Percentiles rank a stretch among this genome's conserved stretches.
phyloP scores from a whole-genome alignment of 2,888 invertebrate genomes.

The Pedicia rivosa region DNA sequence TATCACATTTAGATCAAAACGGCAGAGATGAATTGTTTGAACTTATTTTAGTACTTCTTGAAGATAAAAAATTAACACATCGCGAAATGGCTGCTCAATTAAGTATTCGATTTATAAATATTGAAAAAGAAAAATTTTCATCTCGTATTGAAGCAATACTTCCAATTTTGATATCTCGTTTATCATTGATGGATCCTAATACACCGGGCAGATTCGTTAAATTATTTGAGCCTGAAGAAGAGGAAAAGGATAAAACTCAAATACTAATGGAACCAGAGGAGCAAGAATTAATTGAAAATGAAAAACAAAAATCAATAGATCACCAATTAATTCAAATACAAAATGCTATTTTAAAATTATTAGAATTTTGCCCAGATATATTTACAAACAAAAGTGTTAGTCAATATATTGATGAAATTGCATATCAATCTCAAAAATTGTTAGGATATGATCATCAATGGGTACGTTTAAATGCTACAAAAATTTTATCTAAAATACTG shows the following conservation, averaged over 20 bases:
- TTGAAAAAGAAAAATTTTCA: conserved; percentile 57
- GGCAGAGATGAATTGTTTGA: conserved; percentile 54
- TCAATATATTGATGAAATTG: conserved; percentile 38
- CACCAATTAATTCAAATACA: conserved; percentile 61
- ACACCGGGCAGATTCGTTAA: neutral
- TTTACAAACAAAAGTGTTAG: conserved; percentile 35
- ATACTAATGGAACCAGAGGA: conserved; percentile 13
- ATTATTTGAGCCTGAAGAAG: conserved; percentile 9
- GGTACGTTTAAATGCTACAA: conserved; percentile 65
- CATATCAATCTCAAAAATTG: conserved; percentile 50
- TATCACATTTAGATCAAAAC: conserved; percentile 38
- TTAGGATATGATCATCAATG: conserved; percentile 72
- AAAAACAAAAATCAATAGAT: conserved; percentile 46
- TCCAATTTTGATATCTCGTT: conserved; percentile 36
- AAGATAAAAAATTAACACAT: conserved; percentile 50
- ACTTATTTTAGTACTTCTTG: conserved; percentile 46
- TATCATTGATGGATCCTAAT: neutral
- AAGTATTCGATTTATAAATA: conserved; percentile 60
- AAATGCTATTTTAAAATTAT: conserved; percentile 52
- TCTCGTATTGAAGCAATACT: conserved; percentile 43
- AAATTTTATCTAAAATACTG: conserved; percentile 58
- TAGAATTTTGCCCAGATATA: conserved; percentile 41
- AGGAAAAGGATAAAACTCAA: conserved; percentile 8
- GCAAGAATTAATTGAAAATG: conserved; percentile 31
- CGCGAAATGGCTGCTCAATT: conserved; percentile 63